Conservation (phyloP, 2,113 vertebrate genomes). For the Cyphomyrus discorhynchus region DNA sequence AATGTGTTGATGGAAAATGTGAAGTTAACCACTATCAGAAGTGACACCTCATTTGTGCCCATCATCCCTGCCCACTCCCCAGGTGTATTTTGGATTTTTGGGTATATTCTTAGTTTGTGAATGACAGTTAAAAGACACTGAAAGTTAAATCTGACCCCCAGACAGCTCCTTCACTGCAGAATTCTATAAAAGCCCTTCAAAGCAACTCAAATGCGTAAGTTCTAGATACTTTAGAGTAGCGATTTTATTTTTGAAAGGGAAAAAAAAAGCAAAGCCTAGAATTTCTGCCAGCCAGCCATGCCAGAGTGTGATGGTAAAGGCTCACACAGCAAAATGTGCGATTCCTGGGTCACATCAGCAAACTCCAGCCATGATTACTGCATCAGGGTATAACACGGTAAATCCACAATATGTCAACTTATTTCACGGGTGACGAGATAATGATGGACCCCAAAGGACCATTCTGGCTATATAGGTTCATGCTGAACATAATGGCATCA, state of each 20-base stretch:
- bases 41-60: not conserved
- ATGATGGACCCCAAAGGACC: not conserved
- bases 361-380: not conserved
- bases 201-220: not conserved
- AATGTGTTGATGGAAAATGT: not conserved
- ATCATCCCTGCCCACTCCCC: not conserved
- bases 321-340: not conserved
- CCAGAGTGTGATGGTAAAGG: not conserved
- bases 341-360: not conserved
- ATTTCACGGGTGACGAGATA: not conserved
- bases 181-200: not conserved
- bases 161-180: not conserved
- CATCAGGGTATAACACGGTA: not conserved
- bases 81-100: not conserved
- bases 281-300: not conserved
- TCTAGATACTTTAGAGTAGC: not conserved
- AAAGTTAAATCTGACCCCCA: not conserved
- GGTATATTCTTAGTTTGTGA: not conserved
- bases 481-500: not conserved
- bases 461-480: not conserved
- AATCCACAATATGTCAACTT: not conserved
- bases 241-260: not conserved
- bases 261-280: not conserved
- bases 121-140: conserved; percentile 12
- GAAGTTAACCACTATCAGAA: not conserved